phyloP scores from a whole-genome alignment of 2,888 invertebrate species.

The Reticulitermes lucifugus region DNA sequence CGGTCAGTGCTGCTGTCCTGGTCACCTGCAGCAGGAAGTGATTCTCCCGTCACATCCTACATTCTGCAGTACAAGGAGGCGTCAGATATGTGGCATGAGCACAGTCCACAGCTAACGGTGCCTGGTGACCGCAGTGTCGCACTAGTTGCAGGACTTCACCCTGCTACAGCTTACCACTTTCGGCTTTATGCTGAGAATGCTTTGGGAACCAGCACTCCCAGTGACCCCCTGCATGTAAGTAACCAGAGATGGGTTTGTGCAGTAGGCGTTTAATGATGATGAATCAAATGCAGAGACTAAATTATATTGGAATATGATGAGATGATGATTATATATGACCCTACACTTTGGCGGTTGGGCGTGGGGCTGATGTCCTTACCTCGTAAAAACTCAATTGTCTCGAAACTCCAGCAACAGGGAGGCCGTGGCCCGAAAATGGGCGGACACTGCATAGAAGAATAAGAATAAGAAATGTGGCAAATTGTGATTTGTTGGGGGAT shows the following conservation, averaged over 20 bases:
- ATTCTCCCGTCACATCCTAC: slow-evolving; percentile 68
- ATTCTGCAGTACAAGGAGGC: slow-evolving; percentile 72
- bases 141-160: slow-evolving; percentile 68
- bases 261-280: too few relatives aligned
- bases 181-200: slow-evolving; percentile 72
- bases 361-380: too few relatives aligned
- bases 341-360: too few relatives aligned
- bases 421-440: too few relatives aligned
- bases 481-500: too few relatives aligned
- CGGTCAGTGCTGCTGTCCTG: slow-evolving; percentile 70
- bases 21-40: slow-evolving; percentile 63
- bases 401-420: too few relatives aligned
- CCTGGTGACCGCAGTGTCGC: slow-evolving; percentile 68
- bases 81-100: slow-evolving; percentile 70
- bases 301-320: too few relatives aligned
- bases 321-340: too few relatives aligned
- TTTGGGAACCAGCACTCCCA: slow-evolving; percentile 71
- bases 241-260: slow-evolving; percentile 21
- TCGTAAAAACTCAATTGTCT: too few relatives aligned
- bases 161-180: slow-evolving; percentile 71
- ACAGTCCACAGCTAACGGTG: slow-evolving; percentile 69
- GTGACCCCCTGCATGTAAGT: slow-evolving; percentile 68
- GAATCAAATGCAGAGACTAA: too few relatives aligned
- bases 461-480: too few relatives aligned
- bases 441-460: too few relatives aligned